phyloP scores from a whole-genome alignment of 2,888 invertebrate species.

The Strigamia maritima region DNA sequence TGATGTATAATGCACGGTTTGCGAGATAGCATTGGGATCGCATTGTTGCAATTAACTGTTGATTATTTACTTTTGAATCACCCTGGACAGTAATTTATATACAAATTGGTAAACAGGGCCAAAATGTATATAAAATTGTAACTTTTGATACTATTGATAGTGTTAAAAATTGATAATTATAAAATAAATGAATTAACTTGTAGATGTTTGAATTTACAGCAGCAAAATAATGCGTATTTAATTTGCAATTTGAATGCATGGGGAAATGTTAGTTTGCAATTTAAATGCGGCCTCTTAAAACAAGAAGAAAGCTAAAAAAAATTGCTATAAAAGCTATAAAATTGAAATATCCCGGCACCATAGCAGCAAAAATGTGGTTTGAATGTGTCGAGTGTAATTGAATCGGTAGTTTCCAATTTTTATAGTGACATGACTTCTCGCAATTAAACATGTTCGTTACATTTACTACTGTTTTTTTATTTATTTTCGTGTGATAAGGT shows the following conservation, averaged over 20 bases:
- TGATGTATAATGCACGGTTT: too few species aligned
- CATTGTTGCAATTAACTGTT: too few species aligned
- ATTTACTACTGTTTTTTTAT: neutral
- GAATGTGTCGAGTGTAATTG: neutral
- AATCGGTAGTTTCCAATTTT: neutral
- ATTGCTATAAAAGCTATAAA: too few species aligned
- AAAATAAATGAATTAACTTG: too few species aligned
- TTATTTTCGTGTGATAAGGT: neutral
- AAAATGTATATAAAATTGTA: neutral
- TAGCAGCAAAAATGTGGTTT: neutral
- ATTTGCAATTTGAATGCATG: neutral
- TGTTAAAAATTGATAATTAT: too few species aligned
- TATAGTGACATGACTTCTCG: neutral
- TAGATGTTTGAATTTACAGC: neutral
- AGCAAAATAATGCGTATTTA: neutral
- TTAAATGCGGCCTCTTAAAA: neutral
- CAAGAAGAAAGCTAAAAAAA: neutral
- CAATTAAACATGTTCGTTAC: neutral
- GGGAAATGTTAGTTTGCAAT: constrained; percentile 9
- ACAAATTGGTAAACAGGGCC: too few species aligned
- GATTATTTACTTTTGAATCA: too few species aligned
- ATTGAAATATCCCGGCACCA: neutral
- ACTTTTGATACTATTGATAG: too few species aligned
- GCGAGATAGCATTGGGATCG: too few species aligned
- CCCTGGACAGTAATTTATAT: too few species aligned